Conservation (phyloP, 2,888 invertebrate species). For the Eulithis prunata region DNA sequence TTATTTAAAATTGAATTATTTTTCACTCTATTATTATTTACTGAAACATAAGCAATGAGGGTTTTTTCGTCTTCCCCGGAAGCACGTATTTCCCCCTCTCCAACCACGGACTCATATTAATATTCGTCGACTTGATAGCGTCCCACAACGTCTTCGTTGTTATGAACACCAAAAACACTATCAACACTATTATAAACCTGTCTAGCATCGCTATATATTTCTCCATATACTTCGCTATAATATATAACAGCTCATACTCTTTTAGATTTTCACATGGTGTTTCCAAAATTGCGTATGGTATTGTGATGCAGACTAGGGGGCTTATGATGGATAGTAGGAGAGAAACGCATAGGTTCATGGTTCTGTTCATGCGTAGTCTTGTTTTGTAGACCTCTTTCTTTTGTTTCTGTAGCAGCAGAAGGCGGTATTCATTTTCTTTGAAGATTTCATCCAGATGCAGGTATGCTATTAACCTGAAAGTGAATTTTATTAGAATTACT, state of each 20-base stretch:
- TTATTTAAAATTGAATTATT: too few species aligned
- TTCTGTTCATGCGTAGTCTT: slow-evolving; percentile 44
- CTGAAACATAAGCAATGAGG: slow-evolving; percentile 6
- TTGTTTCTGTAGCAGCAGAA: slow-evolving; percentile 45
- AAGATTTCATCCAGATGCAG: slow-evolving; percentile 45
- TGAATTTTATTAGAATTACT: background rate
- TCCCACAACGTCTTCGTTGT: slow-evolving; percentile 48
- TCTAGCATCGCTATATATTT: slow-evolving; percentile 51
- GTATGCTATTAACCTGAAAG: slow-evolving; percentile 52
- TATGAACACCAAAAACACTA: slow-evolving; percentile 48
- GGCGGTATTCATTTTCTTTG: slow-evolving; percentile 44
- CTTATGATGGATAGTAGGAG: slow-evolving; percentile 54
- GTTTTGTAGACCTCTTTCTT: slow-evolving; percentile 45
- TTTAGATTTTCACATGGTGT: slow-evolving; percentile 53
- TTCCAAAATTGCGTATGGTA: slow-evolving; percentile 55
- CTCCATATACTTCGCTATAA: slow-evolving; percentile 44
- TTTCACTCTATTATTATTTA: background rate
- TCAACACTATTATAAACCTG: slow-evolving; percentile 49
- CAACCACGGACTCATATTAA: slow-evolving; percentile 58
- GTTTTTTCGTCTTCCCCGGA: slow-evolving; percentile 28
- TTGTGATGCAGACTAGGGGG: slow-evolving; percentile 52
- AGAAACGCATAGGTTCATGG: slow-evolving; percentile 54
- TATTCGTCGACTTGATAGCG: slow-evolving; percentile 55
- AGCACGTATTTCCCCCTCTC: slow-evolving; percentile 52
- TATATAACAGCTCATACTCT: slow-evolving; percentile 42